These are phyloP conservation scores for Orgyia antiqua DNA, from an alignment of 2,888 invertebrate genomes.

Conservation along the genomic window DNA sequence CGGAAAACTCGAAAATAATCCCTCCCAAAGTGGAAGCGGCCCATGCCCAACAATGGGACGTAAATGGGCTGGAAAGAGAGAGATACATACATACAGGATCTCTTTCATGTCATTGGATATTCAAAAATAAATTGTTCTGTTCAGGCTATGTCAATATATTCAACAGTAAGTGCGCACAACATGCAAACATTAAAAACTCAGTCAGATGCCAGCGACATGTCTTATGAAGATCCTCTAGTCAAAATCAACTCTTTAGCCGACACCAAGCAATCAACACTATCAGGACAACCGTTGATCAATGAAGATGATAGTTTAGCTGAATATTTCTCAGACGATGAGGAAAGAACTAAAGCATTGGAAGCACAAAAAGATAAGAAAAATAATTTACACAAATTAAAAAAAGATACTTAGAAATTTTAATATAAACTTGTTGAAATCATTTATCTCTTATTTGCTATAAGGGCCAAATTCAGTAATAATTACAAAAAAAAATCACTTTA, in stretches of 20 bases:
- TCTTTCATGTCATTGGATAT: no score
- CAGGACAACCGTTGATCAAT: constrained; percentile 44
- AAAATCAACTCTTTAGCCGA: constrained; percentile 51
- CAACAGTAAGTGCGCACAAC: constrained; percentile 69
- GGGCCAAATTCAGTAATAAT: no score
- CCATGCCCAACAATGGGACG: no score
- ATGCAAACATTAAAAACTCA: constrained; percentile 31
- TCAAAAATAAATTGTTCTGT: no score
- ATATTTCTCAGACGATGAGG: constrained; percentile 74
- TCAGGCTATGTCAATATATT: constrained; percentile 82
- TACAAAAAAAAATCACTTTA: no score
- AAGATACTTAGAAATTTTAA: constrained; percentile 57
- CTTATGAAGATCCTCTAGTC: constrained; percentile 50
- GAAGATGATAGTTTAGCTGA: constrained; percentile 61
- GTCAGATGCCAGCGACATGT: constrained; percentile 33
- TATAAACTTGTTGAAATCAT: no score
- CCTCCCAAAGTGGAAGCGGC: no score
- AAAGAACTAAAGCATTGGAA: constrained; percentile 60
- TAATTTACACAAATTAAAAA: constrained; percentile 48
- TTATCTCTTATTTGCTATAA: no score
- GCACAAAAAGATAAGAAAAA: constrained; percentile 55
- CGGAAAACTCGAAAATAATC: no score
- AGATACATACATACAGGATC: no score
- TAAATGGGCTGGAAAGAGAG: no score
- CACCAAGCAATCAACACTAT: constrained; percentile 46